Percentiles rank a stretch among this genome's conserved stretches.
These are phyloP conservation scores for Syrphus vitripennis DNA, from an alignment of 2,888 invertebrate species.

Conservation along the genomic window DNA sequence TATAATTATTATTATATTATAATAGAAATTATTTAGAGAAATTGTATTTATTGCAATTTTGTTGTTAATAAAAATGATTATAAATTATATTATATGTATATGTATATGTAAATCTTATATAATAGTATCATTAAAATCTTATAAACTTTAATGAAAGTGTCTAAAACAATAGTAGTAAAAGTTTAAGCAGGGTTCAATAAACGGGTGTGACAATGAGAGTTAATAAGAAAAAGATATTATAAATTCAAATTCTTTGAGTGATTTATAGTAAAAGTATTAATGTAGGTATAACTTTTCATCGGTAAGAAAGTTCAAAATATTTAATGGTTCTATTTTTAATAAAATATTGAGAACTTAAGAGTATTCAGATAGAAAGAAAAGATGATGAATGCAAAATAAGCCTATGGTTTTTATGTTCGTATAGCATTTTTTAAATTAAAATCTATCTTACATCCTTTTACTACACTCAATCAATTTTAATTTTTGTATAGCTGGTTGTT, in stretches of 20 bases:
- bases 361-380: not conserved
- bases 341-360: not conserved
- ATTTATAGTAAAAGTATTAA: not conserved
- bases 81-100: conserved; percentile 22
- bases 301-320: not conserved
- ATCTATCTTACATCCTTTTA: not conserved
- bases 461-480: not conserved
- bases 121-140: conserved; percentile 1
- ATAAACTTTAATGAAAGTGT: conserved; percentile 20
- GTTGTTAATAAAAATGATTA: conserved; percentile 55
- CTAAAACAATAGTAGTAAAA: conserved; percentile 4
- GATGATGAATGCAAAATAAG: not conserved
- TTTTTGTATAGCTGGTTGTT: not conserved
- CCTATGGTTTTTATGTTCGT: not conserved
- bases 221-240: not conserved
- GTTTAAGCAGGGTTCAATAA: conserved; percentile 26
- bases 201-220: conserved; percentile 14
- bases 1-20: conserved; percentile 25
- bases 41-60: conserved; percentile 67
- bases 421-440: not conserved
- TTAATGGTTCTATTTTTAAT: conserved; percentile 11
- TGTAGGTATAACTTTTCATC: not conserved
- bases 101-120: conserved; percentile 11
- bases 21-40: conserved; percentile 60
- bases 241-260: conserved; percentile 7